phyloP scores from a whole-genome alignment of 2,888 invertebrate species.

The Eubasilissa splendida region DNA sequence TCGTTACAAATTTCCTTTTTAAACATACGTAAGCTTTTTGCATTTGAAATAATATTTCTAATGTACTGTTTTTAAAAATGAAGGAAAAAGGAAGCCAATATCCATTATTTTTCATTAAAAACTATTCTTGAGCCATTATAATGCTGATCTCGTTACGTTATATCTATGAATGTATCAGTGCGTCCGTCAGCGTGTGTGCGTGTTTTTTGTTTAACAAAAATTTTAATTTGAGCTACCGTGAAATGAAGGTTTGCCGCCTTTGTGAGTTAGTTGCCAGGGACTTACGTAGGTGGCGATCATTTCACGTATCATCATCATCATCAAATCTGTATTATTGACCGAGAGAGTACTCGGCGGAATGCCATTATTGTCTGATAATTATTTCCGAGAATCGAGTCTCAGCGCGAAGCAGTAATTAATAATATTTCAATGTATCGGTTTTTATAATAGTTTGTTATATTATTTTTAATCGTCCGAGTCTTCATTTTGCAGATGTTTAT shows the following conservation, averaged over 20 bases:
- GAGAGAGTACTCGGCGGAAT: not conserved
- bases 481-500: too few species aligned
- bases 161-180: constrained; percentile 42
- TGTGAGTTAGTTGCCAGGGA: constrained; percentile 8
- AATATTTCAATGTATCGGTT: too few species aligned
- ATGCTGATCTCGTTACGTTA: not conserved
- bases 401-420: too few species aligned
- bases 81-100: too few species aligned
- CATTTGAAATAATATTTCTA: too few species aligned
- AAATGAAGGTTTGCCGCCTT: constrained; percentile 66
- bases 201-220: constrained; percentile 65
- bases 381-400: too few species aligned
- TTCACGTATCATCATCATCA: constrained; percentile 39
- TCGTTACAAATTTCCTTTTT: too few species aligned
- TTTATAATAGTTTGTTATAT: too few species aligned
- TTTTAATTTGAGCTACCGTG: constrained; percentile 75
- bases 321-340: constrained; percentile 32
- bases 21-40: too few species aligned
- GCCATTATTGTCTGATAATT: constrained; percentile 3
- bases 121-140: not conserved
- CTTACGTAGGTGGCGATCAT: constrained; percentile 18
- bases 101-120: not conserved
- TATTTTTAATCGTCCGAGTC: too few species aligned
- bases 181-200: constrained; percentile 22
- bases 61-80: too few species aligned